Evolutionary conservation across 2,113 vertebrate genomes (phyloP), one percentile per base, ranked within the genome.

Genomic region (Nettapus auritus): DNA sequence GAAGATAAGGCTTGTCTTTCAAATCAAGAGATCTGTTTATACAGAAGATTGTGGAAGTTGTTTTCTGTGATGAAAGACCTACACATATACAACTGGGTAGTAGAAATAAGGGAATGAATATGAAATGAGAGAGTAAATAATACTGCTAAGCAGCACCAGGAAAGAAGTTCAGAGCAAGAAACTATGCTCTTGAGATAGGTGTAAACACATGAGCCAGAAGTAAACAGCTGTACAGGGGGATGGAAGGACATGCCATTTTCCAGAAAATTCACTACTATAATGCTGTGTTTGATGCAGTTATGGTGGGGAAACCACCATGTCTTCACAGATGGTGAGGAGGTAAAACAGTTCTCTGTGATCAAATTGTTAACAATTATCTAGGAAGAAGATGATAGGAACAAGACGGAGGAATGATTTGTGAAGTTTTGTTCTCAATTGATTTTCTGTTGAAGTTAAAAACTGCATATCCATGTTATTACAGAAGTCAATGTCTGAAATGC

Each of bases 61-160:
- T 62, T 85, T 87, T 76, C 19, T 84, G 5, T 87, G 73, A 22
- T 1, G 12, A 20, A 79, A 79, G 42, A 34, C 28, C 23, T 70
- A 44, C 28, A 9, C 53, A 19, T 77, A n/a, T 82, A 44, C 74
- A 88, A 3, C 31, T 68, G 36, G 76, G 25, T 55, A 28, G 31
- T 21, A 68, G 81, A 76, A 88, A 69, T 84, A 66, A 79, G n/a
- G 50, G 48, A 76, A 69, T 57, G 19, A 82, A 57, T 79, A 69
- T 89, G 86, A 89, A 92, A 66, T n/a, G 28, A 56, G 53, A 89
- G 75, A 38, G 34, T 82, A 95, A 96, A 86, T 90, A 84, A 79
- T 55, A 33, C 31, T 86, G 56, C 67, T 68, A 67, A 86, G 76
- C 63, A 57, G 60, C 60, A 75, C 73, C 69, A 53, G 62, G 60